These are phyloP conservation scores for Aethes cnicana DNA, from an alignment of 2,888 invertebrate genomes.

Conservation along the genomic window DNA sequence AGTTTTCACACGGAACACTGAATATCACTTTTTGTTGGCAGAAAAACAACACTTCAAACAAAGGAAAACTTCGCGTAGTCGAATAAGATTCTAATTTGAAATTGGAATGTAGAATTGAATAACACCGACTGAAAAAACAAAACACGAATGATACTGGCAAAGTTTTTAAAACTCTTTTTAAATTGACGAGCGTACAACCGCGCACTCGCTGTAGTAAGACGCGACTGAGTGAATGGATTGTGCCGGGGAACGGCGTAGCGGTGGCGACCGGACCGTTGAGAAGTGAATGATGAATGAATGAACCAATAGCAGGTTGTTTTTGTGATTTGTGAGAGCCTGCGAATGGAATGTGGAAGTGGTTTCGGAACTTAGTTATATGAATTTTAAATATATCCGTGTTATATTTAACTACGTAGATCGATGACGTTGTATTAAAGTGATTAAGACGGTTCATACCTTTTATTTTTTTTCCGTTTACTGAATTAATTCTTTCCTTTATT, in stretches of 20 bases:
- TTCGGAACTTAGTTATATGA: not conserved
- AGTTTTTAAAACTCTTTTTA: conserved; percentile 8
- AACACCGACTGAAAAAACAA: not conserved
- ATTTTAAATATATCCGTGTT: too few relatives aligned
- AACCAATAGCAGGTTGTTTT: conserved; percentile 8
- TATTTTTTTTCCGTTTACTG: too few relatives aligned
- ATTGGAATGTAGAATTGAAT: not conserved
- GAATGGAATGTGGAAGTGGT: conserved; percentile 12
- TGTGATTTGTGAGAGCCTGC: conserved; percentile 10
- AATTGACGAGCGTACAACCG: not conserved
- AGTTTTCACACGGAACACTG: conserved; percentile 44
- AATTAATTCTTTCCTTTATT: too few relatives aligned
- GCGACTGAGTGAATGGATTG: conserved; percentile 28
- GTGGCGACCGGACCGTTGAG: conserved; percentile 7
- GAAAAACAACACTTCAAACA: conserved; percentile 21
- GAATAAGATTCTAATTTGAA: conserved; percentile 14
- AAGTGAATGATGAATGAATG: conserved; percentile 24
- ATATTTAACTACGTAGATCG: too few relatives aligned
- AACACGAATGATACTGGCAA: not conserved
- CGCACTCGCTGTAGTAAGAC: not conserved
- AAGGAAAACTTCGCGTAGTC: too few relatives aligned
- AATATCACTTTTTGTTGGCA: conserved; percentile 38
- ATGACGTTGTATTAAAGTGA: too few relatives aligned
- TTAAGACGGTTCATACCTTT: too few relatives aligned
- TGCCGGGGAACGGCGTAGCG: not conserved